phyloP scores from a whole-genome alignment of 2,113 vertebrate genomes.

The Ciconia maguari region DNA sequence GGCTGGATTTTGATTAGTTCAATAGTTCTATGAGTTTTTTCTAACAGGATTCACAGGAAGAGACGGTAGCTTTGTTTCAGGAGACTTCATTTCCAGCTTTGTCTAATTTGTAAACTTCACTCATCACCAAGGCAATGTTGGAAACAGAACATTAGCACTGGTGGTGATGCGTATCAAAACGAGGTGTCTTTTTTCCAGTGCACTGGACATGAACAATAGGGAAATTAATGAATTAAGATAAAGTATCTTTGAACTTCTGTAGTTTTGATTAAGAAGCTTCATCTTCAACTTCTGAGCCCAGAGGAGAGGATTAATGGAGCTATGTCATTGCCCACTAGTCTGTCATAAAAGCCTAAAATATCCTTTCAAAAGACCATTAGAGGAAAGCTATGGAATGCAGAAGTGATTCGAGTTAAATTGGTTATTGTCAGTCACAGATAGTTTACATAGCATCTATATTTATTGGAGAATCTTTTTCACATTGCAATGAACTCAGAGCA shows the following conservation, averaged over 20 bases:
- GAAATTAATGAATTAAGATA: constrained; percentile 70
- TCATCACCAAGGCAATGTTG: constrained; percentile 41
- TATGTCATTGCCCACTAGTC: background rate
- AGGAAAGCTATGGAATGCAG: background rate
- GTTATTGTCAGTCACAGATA: background rate
- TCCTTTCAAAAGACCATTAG: constrained; percentile 20
- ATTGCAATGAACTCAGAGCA: background rate
- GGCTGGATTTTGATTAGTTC: background rate
- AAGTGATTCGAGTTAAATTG: background rate
- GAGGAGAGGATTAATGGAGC: constrained; percentile 56
- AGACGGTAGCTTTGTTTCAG: background rate
- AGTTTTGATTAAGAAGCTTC: constrained; percentile 50
- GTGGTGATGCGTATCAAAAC: background rate
- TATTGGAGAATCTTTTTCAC: background rate
- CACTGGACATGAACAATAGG: constrained; percentile 68
- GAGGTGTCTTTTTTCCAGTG: constrained; percentile 54
- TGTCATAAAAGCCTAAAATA: constrained; percentile 36
- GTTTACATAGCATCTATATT: background rate
- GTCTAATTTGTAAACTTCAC: background rate
- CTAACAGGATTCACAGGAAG: background rate
- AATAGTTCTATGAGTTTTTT: background rate
- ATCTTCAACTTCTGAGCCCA: constrained; percentile 23
- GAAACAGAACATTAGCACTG: background rate
- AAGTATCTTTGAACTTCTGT: constrained; percentile 51
- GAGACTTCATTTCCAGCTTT: background rate